Conservation (phyloP, 1,140 invertebrate species). For the Platyura marginata region DNA sequence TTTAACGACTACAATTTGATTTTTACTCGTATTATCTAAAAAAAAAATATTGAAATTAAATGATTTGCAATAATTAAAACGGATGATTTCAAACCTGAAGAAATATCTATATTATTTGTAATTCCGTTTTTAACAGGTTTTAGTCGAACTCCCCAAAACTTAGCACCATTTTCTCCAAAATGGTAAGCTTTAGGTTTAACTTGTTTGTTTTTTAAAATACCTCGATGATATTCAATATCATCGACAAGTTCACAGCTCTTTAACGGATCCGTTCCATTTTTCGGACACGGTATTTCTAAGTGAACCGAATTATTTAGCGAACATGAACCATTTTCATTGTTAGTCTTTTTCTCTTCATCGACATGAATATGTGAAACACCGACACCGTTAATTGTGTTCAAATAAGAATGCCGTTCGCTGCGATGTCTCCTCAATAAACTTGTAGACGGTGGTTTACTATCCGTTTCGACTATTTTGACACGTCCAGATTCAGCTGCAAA, state of each 20-base stretch:
- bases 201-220: conserved; percentile 51
- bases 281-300: too few relatives aligned
- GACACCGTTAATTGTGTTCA: background rate
- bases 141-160: conserved; percentile 28
- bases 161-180: conserved; percentile 36
- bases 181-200: conserved; percentile 47
- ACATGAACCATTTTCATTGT: conserved; percentile 11
- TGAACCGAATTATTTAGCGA: conserved; percentile 6
- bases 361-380: conserved; percentile 12
- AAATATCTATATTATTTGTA: too few relatives aligned
- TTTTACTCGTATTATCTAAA: too few relatives aligned
- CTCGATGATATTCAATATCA: conserved; percentile 32
- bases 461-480: conserved; percentile 71
- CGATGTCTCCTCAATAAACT: conserved; percentile 52
- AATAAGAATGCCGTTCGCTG: conserved; percentile 15
- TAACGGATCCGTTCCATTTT: conserved; percentile 13
- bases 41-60: too few relatives aligned
- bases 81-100: too few relatives aligned
- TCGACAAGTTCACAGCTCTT: conserved; percentile 26
- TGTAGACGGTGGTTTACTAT: conserved; percentile 63
- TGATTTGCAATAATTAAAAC: too few relatives aligned
- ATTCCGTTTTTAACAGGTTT: conserved; percentile 11
- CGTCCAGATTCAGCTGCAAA: conserved; percentile 66
- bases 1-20: too few relatives aligned
- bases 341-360: conserved; percentile 10